Percentiles rank a stretch among this genome's conserved stretches.
These are phyloP conservation scores for Yponomeuta malinellus DNA, from an alignment of 2,888 invertebrate genomes.

Conservation along the genomic window DNA sequence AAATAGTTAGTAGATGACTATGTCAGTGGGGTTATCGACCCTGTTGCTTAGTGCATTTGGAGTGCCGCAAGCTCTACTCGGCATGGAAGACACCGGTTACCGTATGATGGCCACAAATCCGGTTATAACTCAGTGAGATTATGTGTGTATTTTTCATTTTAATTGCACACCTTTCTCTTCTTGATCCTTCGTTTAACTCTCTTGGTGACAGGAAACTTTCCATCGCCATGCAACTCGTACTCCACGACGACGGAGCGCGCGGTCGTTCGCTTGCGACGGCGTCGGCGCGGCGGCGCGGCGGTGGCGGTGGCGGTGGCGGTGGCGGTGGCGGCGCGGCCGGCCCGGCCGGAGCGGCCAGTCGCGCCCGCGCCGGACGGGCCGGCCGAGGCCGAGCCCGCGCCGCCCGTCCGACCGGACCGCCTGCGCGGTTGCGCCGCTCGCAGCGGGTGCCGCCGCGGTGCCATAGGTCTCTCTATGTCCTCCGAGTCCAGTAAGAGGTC, in stretches of 20 bases:
- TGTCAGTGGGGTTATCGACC: no score
- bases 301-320: conserved; percentile 14
- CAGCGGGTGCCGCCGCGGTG: conserved; percentile 36
- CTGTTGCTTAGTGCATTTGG: no score
- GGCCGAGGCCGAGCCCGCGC: conserved; percentile 26
- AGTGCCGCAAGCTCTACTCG: no score
- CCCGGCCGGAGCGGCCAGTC: conserved; percentile 26
- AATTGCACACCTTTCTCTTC: conserved; percentile 47
- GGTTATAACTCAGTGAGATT: no score
- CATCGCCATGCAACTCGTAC: conserved; percentile 78
- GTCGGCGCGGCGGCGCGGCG: conserved; percentile 26
- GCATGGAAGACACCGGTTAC: no score
- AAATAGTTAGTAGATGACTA: no score
- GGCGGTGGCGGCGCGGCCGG: conserved; percentile 22
- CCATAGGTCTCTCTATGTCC: conserved; percentile 34
- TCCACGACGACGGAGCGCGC: conserved; percentile 79
- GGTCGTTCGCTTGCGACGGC: conserved; percentile 50
- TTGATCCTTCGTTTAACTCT: conserved; percentile 58
- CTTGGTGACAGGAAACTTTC: conserved; percentile 77
- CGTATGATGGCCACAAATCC: no score
- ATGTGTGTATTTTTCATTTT: not conserved
- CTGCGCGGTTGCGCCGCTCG: conserved; percentile 27
- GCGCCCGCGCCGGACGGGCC: conserved; percentile 16
- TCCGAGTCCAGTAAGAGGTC: conserved; percentile 61
- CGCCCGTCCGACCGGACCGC: conserved; percentile 16